A percentile compares a stretch with the other conserved stretches of the same genome.
phyloP scores from a whole-genome alignment of 2,888 invertebrate species.

The Andrena bucephala region DNA sequence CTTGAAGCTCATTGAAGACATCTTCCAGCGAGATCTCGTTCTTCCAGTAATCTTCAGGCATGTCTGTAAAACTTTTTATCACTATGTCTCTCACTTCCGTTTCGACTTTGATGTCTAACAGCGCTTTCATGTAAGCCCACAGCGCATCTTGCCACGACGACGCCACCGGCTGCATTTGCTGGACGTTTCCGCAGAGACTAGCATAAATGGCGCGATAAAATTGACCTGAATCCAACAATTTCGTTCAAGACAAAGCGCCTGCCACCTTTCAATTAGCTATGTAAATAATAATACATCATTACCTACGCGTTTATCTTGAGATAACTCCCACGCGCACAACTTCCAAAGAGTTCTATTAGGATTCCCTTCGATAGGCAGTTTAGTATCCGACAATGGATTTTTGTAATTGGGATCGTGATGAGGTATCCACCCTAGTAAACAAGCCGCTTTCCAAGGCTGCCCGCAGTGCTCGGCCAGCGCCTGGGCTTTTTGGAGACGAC shows the following conservation, averaged over 20 bases:
- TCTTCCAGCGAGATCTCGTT: conserved; percentile 89
- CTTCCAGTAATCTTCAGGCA: conserved; percentile 90
- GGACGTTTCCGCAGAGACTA: conserved; percentile 92
- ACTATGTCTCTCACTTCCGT: conserved; percentile 89
- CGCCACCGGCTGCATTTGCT: conserved; percentile 91
- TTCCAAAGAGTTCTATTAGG: conserved; percentile 93
- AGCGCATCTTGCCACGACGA: conserved; percentile 95
- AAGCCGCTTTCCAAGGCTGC: conserved; percentile 96
- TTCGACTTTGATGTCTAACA: conserved; percentile 95
- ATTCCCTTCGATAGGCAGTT: conserved; percentile 92
- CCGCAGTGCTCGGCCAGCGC: conserved; percentile 94
- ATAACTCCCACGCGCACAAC: conserved; percentile 88
- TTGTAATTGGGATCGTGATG: conserved; percentile 93
- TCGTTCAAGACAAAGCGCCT: background rate
- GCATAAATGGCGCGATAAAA: conserved; percentile 83
- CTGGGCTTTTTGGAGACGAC: conserved; percentile 94
- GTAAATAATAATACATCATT: conserved; percentile 37
- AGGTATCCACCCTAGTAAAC: conserved; percentile 95
- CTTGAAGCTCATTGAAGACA: conserved; percentile 89
- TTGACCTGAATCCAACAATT: conserved; percentile 70
- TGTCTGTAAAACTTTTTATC: conserved; percentile 86
- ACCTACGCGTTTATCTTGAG: conserved; percentile 81
- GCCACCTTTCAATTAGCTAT: background rate
- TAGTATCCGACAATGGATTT: conserved; percentile 76
- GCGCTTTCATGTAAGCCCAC: conserved; percentile 94